A percentile compares a stretch with the other conserved stretches of the same genome.
These are phyloP conservation scores for Merluccius polli DNA, from an alignment of 2,797 vertebrate genomes.

Conservation along the genomic window DNA sequence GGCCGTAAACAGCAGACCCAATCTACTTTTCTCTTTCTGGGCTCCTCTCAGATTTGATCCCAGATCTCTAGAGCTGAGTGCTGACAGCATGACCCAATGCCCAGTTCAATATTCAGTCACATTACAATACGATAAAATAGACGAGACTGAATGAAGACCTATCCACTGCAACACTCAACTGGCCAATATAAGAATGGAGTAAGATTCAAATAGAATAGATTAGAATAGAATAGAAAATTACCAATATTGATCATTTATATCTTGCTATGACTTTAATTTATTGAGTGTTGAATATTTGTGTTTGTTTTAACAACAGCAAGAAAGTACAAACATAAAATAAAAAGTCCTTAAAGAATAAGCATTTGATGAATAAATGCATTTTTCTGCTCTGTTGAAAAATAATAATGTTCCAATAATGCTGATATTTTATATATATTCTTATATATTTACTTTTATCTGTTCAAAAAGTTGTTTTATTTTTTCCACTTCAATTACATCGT, in stretches of 20 bases:
- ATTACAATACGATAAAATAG: background rate
- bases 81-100: no score
- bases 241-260: background rate
- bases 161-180: background rate
- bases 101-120: no score
- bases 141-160: background rate
- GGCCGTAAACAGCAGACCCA: background rate
- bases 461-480: background rate
- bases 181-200: background rate
- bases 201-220: background rate
- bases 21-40: background rate
- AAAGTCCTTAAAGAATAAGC: background rate
- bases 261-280: background rate
- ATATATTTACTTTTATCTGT: background rate
- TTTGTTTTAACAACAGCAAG: background rate
- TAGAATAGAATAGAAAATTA: background rate
- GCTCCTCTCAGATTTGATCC: background rate
- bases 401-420: background rate
- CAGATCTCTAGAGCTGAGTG: background rate
- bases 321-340: background rate
- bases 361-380: background rate
- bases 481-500: background rate
- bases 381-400: no score
- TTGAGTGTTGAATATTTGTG: background rate
- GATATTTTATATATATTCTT: background rate